Percentiles rank a stretch among this genome's conserved stretches.
Conservation (phyloP, 64 coral and sea anemone genomes). For the Cladopsammia gracilis region DNA sequence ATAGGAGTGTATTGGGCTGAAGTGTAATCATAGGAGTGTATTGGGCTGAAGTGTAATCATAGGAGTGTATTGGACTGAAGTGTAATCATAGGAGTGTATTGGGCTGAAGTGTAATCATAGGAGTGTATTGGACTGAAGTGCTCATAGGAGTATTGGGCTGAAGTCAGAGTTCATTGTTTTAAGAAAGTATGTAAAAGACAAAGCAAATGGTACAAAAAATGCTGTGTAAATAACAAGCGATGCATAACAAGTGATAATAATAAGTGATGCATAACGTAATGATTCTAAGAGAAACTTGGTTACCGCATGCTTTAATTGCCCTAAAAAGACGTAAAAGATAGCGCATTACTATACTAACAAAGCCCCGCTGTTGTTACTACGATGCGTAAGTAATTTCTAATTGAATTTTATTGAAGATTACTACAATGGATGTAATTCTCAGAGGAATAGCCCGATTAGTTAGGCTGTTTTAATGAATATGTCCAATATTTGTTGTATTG, state of each 20-base stretch:
- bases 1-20: too few species aligned
- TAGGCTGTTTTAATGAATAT: background rate
- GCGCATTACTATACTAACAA: background rate
- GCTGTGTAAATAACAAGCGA: background rate
- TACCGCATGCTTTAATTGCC: background rate
- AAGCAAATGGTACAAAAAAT: too few species aligned
- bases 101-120: too few species aligned
- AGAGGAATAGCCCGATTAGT: background rate
- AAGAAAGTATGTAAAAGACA: too few species aligned
- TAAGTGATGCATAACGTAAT: background rate
- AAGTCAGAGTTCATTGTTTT: too few species aligned
- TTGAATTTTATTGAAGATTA: background rate
- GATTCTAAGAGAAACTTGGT: background rate
- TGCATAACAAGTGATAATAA: background rate
- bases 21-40: too few species aligned
- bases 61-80: too few species aligned
- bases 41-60: too few species aligned
- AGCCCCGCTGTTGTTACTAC: background rate
- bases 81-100: too few species aligned
- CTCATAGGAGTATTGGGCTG: too few species aligned
- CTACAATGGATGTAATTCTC: conserved; percentile 9
- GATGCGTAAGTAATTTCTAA: background rate
- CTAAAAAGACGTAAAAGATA: background rate
- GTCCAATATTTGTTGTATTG: conserved; percentile 6
- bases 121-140: too few species aligned